Evolutionary conservation across 2,113 vertebrate species (phyloP).

Genomic region (Perccottus glenii): DNA sequence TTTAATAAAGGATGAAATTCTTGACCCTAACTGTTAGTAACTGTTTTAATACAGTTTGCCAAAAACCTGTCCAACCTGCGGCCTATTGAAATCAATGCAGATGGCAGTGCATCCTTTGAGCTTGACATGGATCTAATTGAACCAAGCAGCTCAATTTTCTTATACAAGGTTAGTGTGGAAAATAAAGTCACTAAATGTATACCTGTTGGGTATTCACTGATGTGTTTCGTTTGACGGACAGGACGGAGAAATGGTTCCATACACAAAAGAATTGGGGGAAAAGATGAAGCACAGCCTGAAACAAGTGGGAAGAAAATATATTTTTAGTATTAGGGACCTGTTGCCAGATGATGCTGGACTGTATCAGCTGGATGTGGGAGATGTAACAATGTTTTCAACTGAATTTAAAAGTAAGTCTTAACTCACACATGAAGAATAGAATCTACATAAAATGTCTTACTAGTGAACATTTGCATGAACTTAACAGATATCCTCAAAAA

Average conservation of each 20-base stretch:
- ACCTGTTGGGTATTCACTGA: background rate
- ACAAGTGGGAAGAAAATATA: conserved; percentile 77
- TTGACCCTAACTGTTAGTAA: too few species aligned
- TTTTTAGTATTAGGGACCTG: conserved; percentile 83
- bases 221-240: conserved; percentile 47
- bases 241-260: conserved; percentile 84
- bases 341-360: conserved; percentile 84
- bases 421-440: background rate
- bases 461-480: too few species aligned
- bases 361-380: conserved; percentile 86
- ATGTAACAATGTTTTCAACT: conserved; percentile 83
- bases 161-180: conserved; percentile 84
- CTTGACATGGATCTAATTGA: conserved; percentile 86
- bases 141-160: conserved; percentile 77
- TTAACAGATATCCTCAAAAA: too few species aligned
- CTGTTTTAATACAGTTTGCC: conserved; percentile 75
- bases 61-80: conserved; percentile 73
- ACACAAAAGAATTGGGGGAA: conserved; percentile 68
- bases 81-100: conserved; percentile 77
- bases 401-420: conserved; percentile 77
- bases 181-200: background rate
- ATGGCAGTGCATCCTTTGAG: conserved; percentile 78
- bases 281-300: conserved; percentile 78
- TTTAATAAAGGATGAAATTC: background rate
- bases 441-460: too few species aligned